A percentile compares a stretch with the other conserved stretches of the same genome.
Evolutionary conservation across 2,888 invertebrate genomes (phyloP).

Genomic region (Ommatoiulus sabulosus): DNA sequence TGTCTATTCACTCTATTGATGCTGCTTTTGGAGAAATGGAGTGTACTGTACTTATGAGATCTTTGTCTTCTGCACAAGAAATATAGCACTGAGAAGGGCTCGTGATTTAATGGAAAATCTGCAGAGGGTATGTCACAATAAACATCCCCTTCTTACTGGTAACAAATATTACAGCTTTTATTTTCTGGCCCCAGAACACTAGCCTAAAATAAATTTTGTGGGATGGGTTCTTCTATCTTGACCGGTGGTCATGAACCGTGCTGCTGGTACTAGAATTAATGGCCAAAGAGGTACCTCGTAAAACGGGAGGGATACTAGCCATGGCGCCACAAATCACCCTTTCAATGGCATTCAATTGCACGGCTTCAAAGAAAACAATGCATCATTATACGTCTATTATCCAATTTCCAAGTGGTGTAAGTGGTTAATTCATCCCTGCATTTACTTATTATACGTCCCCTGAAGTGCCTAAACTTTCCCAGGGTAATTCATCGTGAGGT

Average conservation of each 20-base stretch:
- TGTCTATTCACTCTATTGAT: neutral
- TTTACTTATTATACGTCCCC: constrained; percentile 2
- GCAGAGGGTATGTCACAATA: constrained; percentile 19
- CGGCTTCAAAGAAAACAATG: constrained; percentile 8
- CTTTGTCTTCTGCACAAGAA: neutral
- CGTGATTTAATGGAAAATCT: neutral
- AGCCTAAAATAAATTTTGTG: neutral
- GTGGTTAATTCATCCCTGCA: neutral
- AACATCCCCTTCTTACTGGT: constrained; percentile 3
- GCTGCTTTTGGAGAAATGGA: neutral
- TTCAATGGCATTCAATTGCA: constrained; percentile 30
- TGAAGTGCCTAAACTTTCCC: neutral
- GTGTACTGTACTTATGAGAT: neutral
- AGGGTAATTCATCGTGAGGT: neutral
- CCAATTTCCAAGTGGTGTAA: neutral
- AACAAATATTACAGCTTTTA: neutral
- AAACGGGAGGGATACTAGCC: neutral
- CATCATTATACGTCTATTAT: constrained; percentile 26
- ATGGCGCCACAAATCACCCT: constrained; percentile 43
- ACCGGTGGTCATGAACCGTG: constrained; percentile 6
- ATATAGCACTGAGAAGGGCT: neutral
- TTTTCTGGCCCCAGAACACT: constrained; percentile 19
- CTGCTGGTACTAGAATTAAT: constrained; percentile 18
- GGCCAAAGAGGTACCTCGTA: neutral
- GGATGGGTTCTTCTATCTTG: constrained; percentile 12